Base-by-base conservation (phyloP, 1,140 invertebrate species). In the Nomia melanderi region DNA sequence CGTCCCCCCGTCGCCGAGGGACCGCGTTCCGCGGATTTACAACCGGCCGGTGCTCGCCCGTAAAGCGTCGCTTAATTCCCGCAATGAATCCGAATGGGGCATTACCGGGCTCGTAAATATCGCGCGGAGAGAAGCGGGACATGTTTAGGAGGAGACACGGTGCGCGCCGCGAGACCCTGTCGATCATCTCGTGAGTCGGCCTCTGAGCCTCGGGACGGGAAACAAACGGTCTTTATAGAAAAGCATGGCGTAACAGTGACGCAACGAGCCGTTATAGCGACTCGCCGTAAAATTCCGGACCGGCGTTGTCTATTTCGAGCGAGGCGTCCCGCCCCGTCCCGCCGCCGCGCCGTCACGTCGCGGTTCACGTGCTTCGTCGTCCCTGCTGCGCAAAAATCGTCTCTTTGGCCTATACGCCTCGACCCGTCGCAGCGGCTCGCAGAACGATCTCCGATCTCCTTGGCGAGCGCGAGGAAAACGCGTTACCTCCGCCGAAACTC, bases 231-330 rank as follows among this genome's bases (percentile, higher is more conserved):
- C 67, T 90, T 91, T 90, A 90, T 91, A 90, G 82, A 84, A 88
- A 75, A 83, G 78, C 78, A 64, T 79, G 64, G 79, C 77, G 79
- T 71, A 76, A 82, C 29, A 31, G 59, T 90, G 88, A 90, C 85
- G 88, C 81, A 89, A 90, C 60, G 11, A n/a, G 62, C 66, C 67
- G 63, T 74, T 77, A 79, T 81, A 88, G 79, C 78, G 72, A 53
- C 80, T 39, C 77, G 67, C 33, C 60, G 81, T 89, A 88, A 89
- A 89, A 88, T 82, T 85, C 79, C 80, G 74, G 20, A n/a, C 60
- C 65, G 80, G 78, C 86, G 12, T 90, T 90, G 84, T 91, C 90
- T 91, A 91, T 91, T 91, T 91, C 70, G 65, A 44, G 41, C 41
- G n/a, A n/a, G n/a, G 41, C 14, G 41, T 44, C 41, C 41, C 41